These are phyloP conservation scores for Dermochelys coriacea DNA, from an alignment of 2,797 vertebrate genomes.

Conservation along the genomic window DNA sequence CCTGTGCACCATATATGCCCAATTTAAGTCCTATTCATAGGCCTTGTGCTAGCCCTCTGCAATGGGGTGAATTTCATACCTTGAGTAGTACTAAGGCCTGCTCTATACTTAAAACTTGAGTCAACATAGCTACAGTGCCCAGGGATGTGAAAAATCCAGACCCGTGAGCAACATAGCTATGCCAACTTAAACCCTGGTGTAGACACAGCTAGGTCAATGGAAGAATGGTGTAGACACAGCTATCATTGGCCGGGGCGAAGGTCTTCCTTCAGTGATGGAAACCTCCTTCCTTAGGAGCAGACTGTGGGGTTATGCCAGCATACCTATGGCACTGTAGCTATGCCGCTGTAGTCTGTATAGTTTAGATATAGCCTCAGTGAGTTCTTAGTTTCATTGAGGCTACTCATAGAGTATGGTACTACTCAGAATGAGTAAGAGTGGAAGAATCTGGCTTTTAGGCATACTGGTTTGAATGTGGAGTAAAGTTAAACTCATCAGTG, in stretches of 20 bases:
- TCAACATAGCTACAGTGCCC: too few species aligned
- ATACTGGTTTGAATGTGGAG: background rate
- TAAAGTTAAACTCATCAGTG: slow-evolving; percentile 11
- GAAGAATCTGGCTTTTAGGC: background rate
- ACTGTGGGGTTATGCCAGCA: background rate
- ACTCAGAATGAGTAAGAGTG: background rate
- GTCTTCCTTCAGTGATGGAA: too few species aligned
- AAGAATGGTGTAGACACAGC: too few species aligned
- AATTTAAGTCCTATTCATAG: background rate
- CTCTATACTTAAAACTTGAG: too few species aligned
- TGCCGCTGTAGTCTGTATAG: background rate
- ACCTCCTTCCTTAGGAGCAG: background rate
- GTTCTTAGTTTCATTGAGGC: background rate
- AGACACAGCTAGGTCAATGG: too few species aligned
- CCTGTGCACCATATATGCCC: background rate
- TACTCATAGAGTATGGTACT: background rate
- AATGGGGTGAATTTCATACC: background rate
- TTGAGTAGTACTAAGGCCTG: background rate
- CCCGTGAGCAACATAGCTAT: too few species aligned
- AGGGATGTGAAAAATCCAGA: too few species aligned
- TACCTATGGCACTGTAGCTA: background rate
- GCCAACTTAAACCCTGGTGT: too few species aligned
- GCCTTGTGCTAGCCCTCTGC: fast-evolving
- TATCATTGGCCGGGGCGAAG: too few species aligned
- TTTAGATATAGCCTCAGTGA: background rate